Evolutionary conservation across 2,888 invertebrate species (phyloP), one percentile per base, ranked within the genome.

Genomic region (Dolichopus griseipennis): DNA sequence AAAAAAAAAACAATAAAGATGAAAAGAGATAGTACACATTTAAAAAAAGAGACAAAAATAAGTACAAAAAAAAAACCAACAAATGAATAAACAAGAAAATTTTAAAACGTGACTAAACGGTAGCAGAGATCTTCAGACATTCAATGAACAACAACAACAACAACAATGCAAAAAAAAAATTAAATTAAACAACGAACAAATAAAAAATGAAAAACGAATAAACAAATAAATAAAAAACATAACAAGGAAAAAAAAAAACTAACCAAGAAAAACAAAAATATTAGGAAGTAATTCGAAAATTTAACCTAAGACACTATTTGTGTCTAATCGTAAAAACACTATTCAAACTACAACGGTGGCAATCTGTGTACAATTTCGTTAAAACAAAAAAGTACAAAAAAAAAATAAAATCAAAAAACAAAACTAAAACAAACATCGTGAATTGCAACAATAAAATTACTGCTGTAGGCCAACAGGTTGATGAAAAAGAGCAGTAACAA

Each of bases 61-160:
- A 4, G 27, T 27, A 27, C 27, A 52, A 52, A 52, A 52, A 52
- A 52, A 37, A 37, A 37, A 37, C 37, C 37, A 37, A 52, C 37
- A 37, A 52, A 52, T 52, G 52, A 52, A 52, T 15, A 15, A 52
- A 52, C 52, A 52, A 15, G n/a, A 52, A 52, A 52, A 18, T 52
- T n/a, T 52, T 52, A 52, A 52, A 52, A 52, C 52, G 52, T 52
- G 52, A 52, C 52, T 52, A 52, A 52, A 52, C 52, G 52, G 52
- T 52, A 52, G 52, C 52, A 52, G n/a, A 52, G 18, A 12, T 18
- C 18, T 52, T 10, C 37, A 37, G 37, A 37, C 12, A 5, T 37
- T 10, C 37, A 37, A 10, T 37, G 37, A 37, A 37, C 5, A 27
- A 27, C 27, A 27, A 27, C 27, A 4, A 27, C 27, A 27, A 27